Conservation (phyloP, 2,113 vertebrate genomes). For the Megalops atlanticus region DNA sequence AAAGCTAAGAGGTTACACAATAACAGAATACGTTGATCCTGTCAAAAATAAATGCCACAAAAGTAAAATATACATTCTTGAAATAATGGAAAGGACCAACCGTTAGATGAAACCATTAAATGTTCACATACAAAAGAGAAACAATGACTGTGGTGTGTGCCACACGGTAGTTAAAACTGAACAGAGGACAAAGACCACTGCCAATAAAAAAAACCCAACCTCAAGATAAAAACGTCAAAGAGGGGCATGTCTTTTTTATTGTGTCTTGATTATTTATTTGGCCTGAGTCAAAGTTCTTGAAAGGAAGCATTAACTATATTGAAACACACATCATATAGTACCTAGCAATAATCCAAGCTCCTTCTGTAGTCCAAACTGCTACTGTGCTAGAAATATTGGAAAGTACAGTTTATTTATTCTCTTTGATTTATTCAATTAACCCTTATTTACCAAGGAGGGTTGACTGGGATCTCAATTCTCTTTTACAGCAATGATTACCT, state of each 20-base stretch:
- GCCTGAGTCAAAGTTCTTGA: background rate
- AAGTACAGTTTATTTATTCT: too few relatives aligned
- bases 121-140: background rate
- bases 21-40: constrained; percentile 17
- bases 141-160: background rate
- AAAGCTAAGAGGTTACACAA: constrained; percentile 37
- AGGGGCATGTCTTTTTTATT: too few relatives aligned
- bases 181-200: background rate
- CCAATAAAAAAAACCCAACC: background rate
- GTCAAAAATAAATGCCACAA: constrained; percentile 49
- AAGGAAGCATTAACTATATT: background rate
- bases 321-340: background rate
- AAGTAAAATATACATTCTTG: constrained; percentile 42
- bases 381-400: too few relatives aligned
- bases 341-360: background rate
- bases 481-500: too few relatives aligned
- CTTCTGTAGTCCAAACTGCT: too few relatives aligned
- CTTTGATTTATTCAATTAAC: too few relatives aligned
- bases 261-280: background rate
- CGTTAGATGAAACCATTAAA: constrained; percentile 23
- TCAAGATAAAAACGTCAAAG: too few relatives aligned
- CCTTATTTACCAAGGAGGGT: too few relatives aligned
- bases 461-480: too few relatives aligned
- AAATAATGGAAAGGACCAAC: constrained; percentile 2
- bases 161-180: background rate